Evolutionary conservation across 2,113 vertebrate species (phyloP).

Genomic region (Natator depressus): DNA sequence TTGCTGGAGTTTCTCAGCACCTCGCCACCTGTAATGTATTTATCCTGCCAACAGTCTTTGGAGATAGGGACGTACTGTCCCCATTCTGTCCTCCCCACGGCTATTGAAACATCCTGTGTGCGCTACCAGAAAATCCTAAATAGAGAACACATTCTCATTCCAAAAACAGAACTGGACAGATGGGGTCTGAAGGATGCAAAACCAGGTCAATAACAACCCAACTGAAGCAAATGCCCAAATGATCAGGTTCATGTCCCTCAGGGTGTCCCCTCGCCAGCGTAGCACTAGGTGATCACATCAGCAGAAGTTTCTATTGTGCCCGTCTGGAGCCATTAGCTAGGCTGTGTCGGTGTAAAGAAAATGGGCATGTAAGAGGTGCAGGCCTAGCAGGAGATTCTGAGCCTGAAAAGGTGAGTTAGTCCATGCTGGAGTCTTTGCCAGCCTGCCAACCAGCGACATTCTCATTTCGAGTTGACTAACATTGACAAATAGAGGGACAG

Average conservation of each 20-base stretch:
- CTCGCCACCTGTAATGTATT: not conserved
- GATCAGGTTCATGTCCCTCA: not conserved
- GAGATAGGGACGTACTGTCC: not conserved
- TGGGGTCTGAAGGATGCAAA: not conserved
- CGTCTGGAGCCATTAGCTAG: not conserved
- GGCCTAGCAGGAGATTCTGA: not conserved
- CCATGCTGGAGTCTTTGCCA: not conserved
- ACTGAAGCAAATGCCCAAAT: not conserved
- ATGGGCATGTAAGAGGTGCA: accelerated
- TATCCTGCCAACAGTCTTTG: not conserved
- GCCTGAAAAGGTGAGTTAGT: not conserved
- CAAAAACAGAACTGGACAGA: not conserved
- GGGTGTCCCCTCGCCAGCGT: too few species aligned
- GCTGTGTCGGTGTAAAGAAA: not conserved
- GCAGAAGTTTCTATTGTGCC: not conserved
- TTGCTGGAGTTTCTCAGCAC: not conserved
- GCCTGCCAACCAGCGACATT: not conserved
- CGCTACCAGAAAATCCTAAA: not conserved
- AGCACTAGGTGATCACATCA: not conserved
- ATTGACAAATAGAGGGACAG: not conserved
- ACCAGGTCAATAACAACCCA: too few species aligned
- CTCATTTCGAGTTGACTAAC: not conserved
- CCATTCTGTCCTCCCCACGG: not conserved
- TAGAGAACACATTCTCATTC: not conserved
- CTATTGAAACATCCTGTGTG: not conserved